Evolutionary conservation across 2,113 vertebrate genomes (phyloP).

Genomic region (Pangasianodon gigas): DNA sequence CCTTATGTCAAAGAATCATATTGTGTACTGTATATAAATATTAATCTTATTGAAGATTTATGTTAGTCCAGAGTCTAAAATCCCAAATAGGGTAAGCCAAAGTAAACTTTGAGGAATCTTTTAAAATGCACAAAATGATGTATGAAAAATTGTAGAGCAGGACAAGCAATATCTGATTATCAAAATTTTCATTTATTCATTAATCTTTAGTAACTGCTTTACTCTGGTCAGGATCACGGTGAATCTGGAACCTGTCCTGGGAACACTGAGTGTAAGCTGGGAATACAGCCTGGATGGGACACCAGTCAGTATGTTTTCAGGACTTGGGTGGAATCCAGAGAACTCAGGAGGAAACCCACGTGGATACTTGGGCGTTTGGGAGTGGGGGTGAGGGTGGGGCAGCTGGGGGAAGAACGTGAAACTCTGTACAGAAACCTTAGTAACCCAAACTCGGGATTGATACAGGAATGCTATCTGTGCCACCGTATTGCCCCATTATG

Average conservation of each 20-base stretch:
- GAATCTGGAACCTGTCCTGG: not conserved
- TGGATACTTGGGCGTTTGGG: too few relatives aligned
- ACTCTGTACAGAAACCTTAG: not conserved
- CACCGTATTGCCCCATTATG: not conserved
- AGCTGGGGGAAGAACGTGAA: too few relatives aligned
- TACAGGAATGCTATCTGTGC: not conserved
- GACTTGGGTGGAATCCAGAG: not conserved
- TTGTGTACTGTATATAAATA: not conserved
- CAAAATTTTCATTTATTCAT: not conserved
- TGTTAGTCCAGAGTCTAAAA: not conserved
- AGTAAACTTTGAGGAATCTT: not conserved
- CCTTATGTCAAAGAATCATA: constrained; percentile 6
- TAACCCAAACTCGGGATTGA: not conserved
- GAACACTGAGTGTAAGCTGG: not conserved
- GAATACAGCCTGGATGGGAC: not conserved
- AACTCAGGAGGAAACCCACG: not conserved
- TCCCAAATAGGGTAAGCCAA: not conserved
- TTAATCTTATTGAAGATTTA: not conserved
- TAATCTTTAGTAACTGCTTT: not conserved
- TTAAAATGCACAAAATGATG: not conserved
- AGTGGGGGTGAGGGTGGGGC: too few relatives aligned
- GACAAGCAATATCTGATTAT: not conserved
- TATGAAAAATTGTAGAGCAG: not conserved
- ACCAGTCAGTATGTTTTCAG: not conserved
- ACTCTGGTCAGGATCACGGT: not conserved